Base-by-base conservation (phyloP, 1,140 invertebrate genomes). In the Drosophila varians region DNA sequence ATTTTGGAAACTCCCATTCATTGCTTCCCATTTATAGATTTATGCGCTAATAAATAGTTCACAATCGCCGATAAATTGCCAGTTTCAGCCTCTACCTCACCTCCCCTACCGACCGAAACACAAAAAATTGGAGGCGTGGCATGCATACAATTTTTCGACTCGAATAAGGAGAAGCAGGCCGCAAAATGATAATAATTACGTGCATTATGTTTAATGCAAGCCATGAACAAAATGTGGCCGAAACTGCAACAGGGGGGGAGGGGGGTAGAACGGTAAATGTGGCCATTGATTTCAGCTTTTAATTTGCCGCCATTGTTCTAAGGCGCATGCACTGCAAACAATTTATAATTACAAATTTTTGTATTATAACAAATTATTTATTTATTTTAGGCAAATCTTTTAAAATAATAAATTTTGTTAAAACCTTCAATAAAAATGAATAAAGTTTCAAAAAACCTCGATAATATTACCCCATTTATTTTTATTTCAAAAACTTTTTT, bases 111-210 rank as follows among this genome's bases (percentile, higher is more conserved):
- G 0, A n/a, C n/a, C n/a, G n/a, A n/a, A n/a, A n/a, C n/a, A n/a
- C n/a, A 42, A 56, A 34, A 45, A 31, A 4, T 1, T 8, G 46
- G 23, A 51, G 5, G 28, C 40, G 23, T 56, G 42, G 36, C 4
- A 19, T 42, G 36, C 12, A 23, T 23, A 6, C 7, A 11, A 25
- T 12, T 53, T 18, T 65, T 26, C n/a, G 36, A 34, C 18, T 45
- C 2, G 45, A 42, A 84, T 62, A 66, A 75, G 60, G 57, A 62
- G 62, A 62, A 80, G 74, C 69, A 38, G 64, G 72, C 62, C 58
- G 57, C 76, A 80, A 80, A 86, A 86, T 79, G 76, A 86, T 87
- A 86, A 86, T 86, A 86, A 86, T 86, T 86, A 87, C 82, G 83
- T 71, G 68, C 84, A 84, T 86, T 84, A 86, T 86, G 73, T 77